Base-by-base conservation (phyloP, 2,797 vertebrate genomes). In the Peromyscus melanophrys region DNA sequence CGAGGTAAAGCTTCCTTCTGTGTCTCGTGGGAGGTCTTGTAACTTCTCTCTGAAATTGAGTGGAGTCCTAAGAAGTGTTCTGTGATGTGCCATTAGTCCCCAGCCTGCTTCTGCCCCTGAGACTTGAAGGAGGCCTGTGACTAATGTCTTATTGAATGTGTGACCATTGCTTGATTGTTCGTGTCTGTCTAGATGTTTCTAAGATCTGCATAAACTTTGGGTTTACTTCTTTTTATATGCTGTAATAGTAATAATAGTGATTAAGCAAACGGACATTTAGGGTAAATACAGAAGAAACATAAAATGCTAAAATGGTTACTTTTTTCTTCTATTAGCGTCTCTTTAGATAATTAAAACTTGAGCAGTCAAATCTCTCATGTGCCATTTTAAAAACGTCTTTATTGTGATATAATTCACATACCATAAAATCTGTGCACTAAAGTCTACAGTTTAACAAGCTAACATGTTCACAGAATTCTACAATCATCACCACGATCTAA, bases 1-100 rank as follows among this genome's bases (percentile, higher is more conserved):
- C 99, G 91, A 99, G 99, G 99, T 99, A 98, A 97, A 61, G 13
- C 69, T 55, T 40, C 37, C 29, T 95, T 88, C 4, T 6, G 4
- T 78, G 90, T 31, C 67, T 80, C 10, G 4, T 23, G 43, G 82
- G 77, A 90, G 40, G 25, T 40, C 25, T 80, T 83, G 17, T 75
- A 55, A 16, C 1, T n/a, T 52, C 46, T 69, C 73, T 92, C 67
- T 90, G 49, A 81, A 40, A 23, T 27, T 10, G 34, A 90, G 29
- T 78, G 34, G 21, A 40, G 23, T 91, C 57, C 86, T 73, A 27
- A 61, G 87, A 77, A n/a, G 71, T 40, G 40, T 31, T 77, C 81
- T 52, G 43, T 84, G 71, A 80, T 29, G 55, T n/a, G 2, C 69
- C 31, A 0, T 76, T 57, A 0, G 12, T 93, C 84, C 67, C 65